Conservation (phyloP, 2,888 invertebrate species). For the Platerodrilus igneus region DNA sequence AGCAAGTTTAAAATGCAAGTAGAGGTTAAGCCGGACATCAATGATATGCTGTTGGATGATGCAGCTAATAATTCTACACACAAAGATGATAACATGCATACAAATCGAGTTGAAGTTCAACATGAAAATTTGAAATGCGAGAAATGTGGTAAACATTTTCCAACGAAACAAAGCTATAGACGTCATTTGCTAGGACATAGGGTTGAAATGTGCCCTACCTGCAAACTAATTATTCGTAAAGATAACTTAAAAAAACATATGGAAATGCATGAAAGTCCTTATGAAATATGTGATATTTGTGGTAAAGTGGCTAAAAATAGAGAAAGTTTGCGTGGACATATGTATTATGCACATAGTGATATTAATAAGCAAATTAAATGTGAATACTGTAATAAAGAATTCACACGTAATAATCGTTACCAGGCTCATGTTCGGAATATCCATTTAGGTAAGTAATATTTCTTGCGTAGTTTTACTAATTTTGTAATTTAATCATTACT, state of each 20-base stretch:
- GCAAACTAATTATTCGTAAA: conserved; percentile 33
- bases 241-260: conserved; percentile 38
- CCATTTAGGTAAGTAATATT: conserved; percentile 32
- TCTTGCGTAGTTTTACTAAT: too few species aligned
- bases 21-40: too few species aligned
- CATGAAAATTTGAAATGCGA: conserved; percentile 14
- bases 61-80: neutral
- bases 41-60: too few species aligned
- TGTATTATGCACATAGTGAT: conserved; percentile 38
- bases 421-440: conserved; percentile 36
- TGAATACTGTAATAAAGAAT: conserved; percentile 36
- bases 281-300: conserved; percentile 39
- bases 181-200: conserved; percentile 35
- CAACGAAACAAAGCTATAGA: conserved; percentile 17
- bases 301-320: conserved; percentile 38
- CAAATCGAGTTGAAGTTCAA: neutral
- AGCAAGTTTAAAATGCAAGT: too few species aligned
- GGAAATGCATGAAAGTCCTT: conserved; percentile 34
- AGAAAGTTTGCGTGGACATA: conserved; percentile 39
- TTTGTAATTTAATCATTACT: too few species aligned
- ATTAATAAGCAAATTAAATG: conserved; percentile 35
- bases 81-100: neutral
- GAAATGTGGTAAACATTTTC: conserved; percentile 23
- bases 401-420: conserved; percentile 35
- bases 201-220: conserved; percentile 36